Evolutionary conservation across 2,888 invertebrate species (phyloP).

Genomic region (Sepioteuthis lessoniana): DNA sequence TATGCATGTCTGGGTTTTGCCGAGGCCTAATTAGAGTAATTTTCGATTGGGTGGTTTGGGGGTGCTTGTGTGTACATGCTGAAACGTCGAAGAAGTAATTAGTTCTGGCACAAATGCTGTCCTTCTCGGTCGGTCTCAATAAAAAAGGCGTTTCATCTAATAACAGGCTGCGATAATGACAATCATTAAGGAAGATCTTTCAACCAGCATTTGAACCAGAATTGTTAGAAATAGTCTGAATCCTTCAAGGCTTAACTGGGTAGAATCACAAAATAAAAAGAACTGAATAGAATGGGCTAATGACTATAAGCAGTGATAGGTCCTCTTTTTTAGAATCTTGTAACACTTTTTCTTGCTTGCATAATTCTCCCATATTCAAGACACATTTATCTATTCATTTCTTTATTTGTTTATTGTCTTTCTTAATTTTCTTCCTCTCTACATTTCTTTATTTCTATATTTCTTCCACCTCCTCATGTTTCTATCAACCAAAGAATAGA

Average conservation of each 20-base stretch:
- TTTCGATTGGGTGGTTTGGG: not conserved
- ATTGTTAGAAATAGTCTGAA: not conserved
- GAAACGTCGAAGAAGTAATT: not conserved
- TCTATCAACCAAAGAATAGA: no score
- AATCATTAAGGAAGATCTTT: not conserved
- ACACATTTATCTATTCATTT: not conserved
- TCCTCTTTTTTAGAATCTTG: no score
- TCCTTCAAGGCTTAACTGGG: not conserved
- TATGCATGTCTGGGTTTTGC: not conserved
- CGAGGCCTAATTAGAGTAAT: not conserved
- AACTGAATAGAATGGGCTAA: not conserved
- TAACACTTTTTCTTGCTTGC: no score
- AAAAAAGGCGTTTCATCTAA: not conserved
- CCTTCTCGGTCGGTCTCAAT: not conserved
- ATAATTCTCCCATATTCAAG: not conserved
- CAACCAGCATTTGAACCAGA: not conserved
- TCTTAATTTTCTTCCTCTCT: not conserved
- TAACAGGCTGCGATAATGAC: not conserved
- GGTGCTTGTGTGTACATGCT: not conserved
- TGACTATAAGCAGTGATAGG: not conserved
- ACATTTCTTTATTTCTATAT: not conserved
- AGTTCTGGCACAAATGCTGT: not conserved
- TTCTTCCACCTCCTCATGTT: not conserved
- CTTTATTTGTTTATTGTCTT: not conserved
- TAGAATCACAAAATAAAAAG: not conserved